Evolutionary conservation across 2,113 vertebrate species (phyloP).

Genomic region (Procavia capensis): DNA sequence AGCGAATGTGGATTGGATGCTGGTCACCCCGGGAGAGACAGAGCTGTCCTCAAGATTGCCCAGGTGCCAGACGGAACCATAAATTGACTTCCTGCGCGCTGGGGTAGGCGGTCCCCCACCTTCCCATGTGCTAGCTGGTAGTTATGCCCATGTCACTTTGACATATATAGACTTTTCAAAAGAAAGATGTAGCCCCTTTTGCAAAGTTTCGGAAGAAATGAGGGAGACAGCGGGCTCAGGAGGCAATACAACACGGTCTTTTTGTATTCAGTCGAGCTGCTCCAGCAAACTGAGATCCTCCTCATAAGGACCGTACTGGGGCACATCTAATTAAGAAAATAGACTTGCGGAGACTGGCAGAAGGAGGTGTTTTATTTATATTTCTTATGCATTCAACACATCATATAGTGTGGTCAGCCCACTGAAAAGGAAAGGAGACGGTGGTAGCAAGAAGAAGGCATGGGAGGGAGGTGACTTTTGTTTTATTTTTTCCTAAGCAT

Average conservation of each 20-base stretch:
- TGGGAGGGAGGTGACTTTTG: constrained; percentile 2
- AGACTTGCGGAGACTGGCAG: constrained; percentile 27
- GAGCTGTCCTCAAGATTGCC: constrained; percentile 67
- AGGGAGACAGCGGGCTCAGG: not conserved
- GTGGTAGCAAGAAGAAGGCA: constrained; percentile 20
- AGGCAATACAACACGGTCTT: constrained; percentile 64
- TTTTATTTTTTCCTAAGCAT: not conserved
- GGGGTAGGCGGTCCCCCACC: constrained; percentile 65
- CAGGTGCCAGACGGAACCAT: constrained; percentile 86
- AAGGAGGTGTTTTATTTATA: constrained; percentile 42
- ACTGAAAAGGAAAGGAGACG: not conserved
- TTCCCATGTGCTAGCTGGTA: constrained; percentile 82
- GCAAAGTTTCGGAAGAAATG: constrained; percentile 71
- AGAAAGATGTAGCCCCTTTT: constrained; percentile 82
- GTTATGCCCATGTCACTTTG: constrained; percentile 88
- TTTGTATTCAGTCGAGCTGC: constrained; percentile 25
- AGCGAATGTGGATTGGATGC: constrained; percentile 84
- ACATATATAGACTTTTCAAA: constrained; percentile 82
- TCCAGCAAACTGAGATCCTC: constrained; percentile 51
- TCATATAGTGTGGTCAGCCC: not conserved
- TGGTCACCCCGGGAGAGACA: constrained; percentile 74
- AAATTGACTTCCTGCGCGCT: constrained; percentile 87
- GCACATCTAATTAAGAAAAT: constrained; percentile 62
- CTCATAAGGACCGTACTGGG: constrained; percentile 39
- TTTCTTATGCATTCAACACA: constrained; percentile 43